A percentile compares a stretch with the other conserved stretches of the same genome.
Conservation (phyloP, 2,888 invertebrate genomes). For the Heteromyza rotundicornis region DNA sequence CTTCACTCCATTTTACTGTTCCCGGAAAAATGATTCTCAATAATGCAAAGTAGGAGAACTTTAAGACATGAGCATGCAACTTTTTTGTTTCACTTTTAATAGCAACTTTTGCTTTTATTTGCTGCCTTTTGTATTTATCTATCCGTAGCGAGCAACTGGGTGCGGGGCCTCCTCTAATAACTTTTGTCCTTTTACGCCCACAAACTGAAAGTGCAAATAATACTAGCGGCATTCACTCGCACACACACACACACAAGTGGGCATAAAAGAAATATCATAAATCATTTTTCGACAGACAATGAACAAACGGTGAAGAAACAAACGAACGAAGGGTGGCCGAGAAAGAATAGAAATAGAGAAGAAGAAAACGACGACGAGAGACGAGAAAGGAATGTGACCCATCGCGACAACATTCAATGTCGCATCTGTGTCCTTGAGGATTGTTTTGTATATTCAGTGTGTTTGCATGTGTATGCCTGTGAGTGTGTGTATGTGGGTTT, state of each 20-base stretch:
- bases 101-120: too few relatives aligned
- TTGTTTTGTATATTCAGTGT: not conserved
- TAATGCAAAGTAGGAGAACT: too few relatives aligned
- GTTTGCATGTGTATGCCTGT: slow-evolving; percentile 6
- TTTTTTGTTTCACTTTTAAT: too few relatives aligned
- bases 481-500: slow-evolving; percentile 5
- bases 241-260: not conserved
- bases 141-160: too few relatives aligned
- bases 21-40: too few relatives aligned
- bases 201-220: not conserved
- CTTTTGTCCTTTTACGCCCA: too few relatives aligned
- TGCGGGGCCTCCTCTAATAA: too few relatives aligned
- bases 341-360: not conserved
- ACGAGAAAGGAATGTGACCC: not conserved
- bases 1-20: too few relatives aligned
- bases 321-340: too few relatives aligned
- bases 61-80: too few relatives aligned
- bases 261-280: slow-evolving; percentile 17
- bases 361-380: not conserved
- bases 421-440: slow-evolving; percentile 1
- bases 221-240: not conserved
- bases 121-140: too few relatives aligned
- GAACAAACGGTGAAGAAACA: too few relatives aligned
- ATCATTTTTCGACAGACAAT: slow-evolving; percentile 24
- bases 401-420: not conserved